Base-by-base conservation (phyloP, 2,113 vertebrate species). In the Cyanoramphus novaezelandiae region DNA sequence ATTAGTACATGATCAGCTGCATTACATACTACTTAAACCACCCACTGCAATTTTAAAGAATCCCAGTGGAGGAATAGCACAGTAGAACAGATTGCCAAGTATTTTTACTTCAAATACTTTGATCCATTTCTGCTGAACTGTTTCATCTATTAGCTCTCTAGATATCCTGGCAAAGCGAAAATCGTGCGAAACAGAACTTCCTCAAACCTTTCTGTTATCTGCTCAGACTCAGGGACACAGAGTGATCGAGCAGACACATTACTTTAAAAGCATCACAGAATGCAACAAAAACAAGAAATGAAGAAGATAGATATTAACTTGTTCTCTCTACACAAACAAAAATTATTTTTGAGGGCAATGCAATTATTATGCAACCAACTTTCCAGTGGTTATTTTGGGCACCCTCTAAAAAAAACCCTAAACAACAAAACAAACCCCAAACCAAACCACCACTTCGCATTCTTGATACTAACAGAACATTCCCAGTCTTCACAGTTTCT, bases 401-500 rank as follows among this genome's bases (percentile, higher is more conserved):
- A 63, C 9, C 8, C 41, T 50, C n/a, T 78, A 37, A 83, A 82
- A 70, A 62, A n/a, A 23, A 2, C 25, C 75, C 41, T 11, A 27
- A 71, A 7, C 44, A 41, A 50, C 44, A 35, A 71, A 78, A 59
- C 29, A 88, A 88, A 35, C 67, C 28, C 49, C 13, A n/a, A 28
- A 67, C 16, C 23, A 81, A 85, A 64, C 29, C 44, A 59, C 13
- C 43, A 82, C 31, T 94, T 90, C 17, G 49, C 79, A 88, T 92
- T 92, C 86, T 71, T 67, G 25, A 59, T 78, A 63, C 41, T 17
- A 83, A 67, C 15, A 28, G 28, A 84, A 64, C 86, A 86, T 86
- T 92, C 69, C n/a, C 49, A 88, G 71, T 65, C 92, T 52, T 80
- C 37, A 39, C 52, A 62, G 39, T 77, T 91, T 96, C 91, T 94